phyloP scores from a whole-genome alignment of 2,113 vertebrate species.

The Gasterosteus nipponicus region DNA sequence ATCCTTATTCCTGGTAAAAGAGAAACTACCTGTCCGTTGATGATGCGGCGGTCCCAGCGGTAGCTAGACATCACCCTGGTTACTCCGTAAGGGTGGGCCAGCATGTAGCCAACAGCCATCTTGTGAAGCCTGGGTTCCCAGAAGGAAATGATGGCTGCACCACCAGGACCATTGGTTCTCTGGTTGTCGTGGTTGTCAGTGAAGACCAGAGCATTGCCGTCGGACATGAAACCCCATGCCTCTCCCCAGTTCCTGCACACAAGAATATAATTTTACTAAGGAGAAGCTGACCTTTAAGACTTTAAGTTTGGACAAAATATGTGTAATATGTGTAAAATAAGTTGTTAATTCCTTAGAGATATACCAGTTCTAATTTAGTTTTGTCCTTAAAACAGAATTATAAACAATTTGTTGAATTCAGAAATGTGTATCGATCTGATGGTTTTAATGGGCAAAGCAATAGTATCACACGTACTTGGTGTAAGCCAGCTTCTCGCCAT shows the following conservation, averaged over 20 bases:
- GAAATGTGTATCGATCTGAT: background rate
- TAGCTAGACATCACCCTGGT: constrained; percentile 95
- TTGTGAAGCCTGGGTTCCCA: constrained; percentile 89
- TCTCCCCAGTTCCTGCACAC: constrained; percentile 91
- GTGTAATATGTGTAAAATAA: too few species aligned
- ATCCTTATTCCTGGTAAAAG: background rate
- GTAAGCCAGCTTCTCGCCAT: constrained; percentile 88
- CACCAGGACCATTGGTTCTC: constrained; percentile 90
- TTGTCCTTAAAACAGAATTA: constrained; percentile 3
- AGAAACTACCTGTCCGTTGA: constrained; percentile 83
- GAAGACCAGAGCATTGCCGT: constrained; percentile 88
- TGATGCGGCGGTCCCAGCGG: constrained; percentile 86
- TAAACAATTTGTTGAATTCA: background rate
- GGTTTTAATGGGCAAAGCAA: background rate
- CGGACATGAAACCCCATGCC: constrained; percentile 90
- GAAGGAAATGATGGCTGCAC: constrained; percentile 89
- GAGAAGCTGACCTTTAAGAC: background rate
- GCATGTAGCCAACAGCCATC: constrained; percentile 90
- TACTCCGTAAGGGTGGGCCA: constrained; percentile 92
- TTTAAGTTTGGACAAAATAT: background rate
- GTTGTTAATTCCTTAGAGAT: background rate
- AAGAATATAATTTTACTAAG: background rate
- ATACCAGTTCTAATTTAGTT: background rate
- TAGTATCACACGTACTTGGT: constrained; percentile 80
- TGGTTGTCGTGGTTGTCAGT: constrained; percentile 97